These are phyloP conservation scores for Calliphora vomitoria DNA, from an alignment of 2,888 invertebrate species.

Conservation along the genomic window DNA sequence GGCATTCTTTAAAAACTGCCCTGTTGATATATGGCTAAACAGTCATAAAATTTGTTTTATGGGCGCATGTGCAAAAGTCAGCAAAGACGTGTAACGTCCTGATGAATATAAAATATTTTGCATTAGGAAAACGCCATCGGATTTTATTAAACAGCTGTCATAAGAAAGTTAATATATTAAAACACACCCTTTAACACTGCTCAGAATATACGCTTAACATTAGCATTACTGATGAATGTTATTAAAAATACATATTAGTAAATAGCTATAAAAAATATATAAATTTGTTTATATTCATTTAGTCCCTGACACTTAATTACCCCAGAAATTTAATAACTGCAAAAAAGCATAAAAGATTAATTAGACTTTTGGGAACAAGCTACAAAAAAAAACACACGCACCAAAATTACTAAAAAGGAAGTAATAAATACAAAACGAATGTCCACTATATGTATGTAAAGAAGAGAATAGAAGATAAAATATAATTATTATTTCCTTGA, in stretches of 20 bases:
- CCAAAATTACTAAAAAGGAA: neutral
- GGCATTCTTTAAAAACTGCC: too few species aligned
- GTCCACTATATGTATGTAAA: neutral
- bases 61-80: too few species aligned
- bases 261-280: neutral
- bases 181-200: too few species aligned
- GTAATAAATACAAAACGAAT: neutral
- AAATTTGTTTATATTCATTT: slow-evolving; percentile 15
- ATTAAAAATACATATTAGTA: neutral
- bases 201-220: too few species aligned
- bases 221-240: neutral
- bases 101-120: too few species aligned
- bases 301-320: slow-evolving; percentile 23
- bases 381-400: neutral
- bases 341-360: slow-evolving; percentile 30
- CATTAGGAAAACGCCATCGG: too few species aligned
- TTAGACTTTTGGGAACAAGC: neutral
- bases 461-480: neutral
- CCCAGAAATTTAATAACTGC: slow-evolving; percentile 15
- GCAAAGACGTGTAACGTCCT: too few species aligned
- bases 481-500: slow-evolving; percentile 5
- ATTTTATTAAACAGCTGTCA: too few species aligned
- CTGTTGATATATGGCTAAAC: too few species aligned
- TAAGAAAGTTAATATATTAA: too few species aligned
- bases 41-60: too few species aligned